Evolutionary conservation across 2,113 vertebrate species (phyloP), one percentile per base, ranked within the genome.

Genomic region (Alectura lathami): DNA sequence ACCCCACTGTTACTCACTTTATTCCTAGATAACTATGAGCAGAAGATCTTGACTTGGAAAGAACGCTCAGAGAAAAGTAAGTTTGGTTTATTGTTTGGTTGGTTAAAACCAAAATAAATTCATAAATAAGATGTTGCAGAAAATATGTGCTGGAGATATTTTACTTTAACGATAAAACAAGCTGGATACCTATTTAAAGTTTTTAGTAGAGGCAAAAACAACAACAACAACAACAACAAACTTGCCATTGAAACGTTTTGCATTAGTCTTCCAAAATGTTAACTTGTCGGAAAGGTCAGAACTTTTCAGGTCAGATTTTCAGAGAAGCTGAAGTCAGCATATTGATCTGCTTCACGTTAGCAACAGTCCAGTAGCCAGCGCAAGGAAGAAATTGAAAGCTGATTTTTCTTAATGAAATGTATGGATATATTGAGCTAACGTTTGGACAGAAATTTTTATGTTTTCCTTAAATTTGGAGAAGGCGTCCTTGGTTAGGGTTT

Each of bases 1-100:
- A 72, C 5, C 2, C 1, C 27, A 16, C 36, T 1, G 1, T 60
- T 15, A 34, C 32, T 63, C 0, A 0, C 7, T 16, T 54, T 70
- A 34, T 40, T 69, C 24, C 56, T 51, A 13, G 5, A 36, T 18
- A 66, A 47, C 6, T 70, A 14, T 64, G 24, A 40, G 17, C 11
- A 76, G 26, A n/a, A 7, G 42, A 24, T 13, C 13, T 43, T 54
- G 18, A 30, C 34, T 50, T 56, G 6, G 11, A 73, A 32, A 68
- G 6, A 72, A 26, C 10, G 50, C 14, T 67, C 40, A 67, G 18
- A 36, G 15, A 72, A 48, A 78, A 40, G 23, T 29, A 45, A 21
- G 9, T 29, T 75, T 32, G 64, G 13, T 47, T 59, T 87, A 4
- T 57, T 11, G 64, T 88, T 69, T 64, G 36, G 3, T 4, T 21